phyloP scores from a whole-genome alignment of 2,888 invertebrate genomes.

The Colostygia pectinataria region DNA sequence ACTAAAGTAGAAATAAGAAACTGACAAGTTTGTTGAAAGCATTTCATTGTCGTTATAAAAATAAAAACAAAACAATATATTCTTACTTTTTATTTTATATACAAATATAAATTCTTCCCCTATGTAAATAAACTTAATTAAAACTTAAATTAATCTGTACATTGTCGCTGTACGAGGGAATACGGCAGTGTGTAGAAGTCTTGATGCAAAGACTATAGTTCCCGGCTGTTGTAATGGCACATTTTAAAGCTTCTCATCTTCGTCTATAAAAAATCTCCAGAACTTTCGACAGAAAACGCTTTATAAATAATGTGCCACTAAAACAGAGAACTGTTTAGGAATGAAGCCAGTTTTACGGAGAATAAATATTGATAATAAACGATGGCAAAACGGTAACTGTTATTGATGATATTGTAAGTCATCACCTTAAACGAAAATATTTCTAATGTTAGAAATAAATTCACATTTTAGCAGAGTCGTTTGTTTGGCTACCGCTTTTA shows the following conservation, averaged over 20 bases:
- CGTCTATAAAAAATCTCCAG: too few species aligned
- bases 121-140: conserved; percentile 70
- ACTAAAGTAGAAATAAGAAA: too few species aligned
- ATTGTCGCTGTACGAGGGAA: conserved; percentile 59
- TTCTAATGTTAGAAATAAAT: conserved; percentile 8
- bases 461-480: background rate
- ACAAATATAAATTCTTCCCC: conserved; percentile 75
- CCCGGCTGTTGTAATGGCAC: conserved; percentile 3
- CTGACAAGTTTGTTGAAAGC: too few species aligned
- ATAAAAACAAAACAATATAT: conserved; percentile 37
- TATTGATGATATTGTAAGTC: conserved; percentile 4
- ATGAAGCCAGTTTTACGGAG: conserved; percentile 9
- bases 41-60: too few species aligned
- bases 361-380: conserved; percentile 23
- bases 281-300: background rate
- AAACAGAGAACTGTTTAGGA: conserved; percentile 1
- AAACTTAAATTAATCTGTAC: conserved; percentile 71
- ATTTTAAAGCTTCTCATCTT: background rate
- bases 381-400: conserved; percentile 10
- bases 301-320: background rate
- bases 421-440: background rate
- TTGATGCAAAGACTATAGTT: conserved; percentile 7
- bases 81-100: conserved; percentile 68
- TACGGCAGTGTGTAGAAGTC: conserved; percentile 60
- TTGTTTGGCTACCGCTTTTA: background rate